Conservation (phyloP, 2,797 vertebrate species). For the Antennarius maculatus region DNA sequence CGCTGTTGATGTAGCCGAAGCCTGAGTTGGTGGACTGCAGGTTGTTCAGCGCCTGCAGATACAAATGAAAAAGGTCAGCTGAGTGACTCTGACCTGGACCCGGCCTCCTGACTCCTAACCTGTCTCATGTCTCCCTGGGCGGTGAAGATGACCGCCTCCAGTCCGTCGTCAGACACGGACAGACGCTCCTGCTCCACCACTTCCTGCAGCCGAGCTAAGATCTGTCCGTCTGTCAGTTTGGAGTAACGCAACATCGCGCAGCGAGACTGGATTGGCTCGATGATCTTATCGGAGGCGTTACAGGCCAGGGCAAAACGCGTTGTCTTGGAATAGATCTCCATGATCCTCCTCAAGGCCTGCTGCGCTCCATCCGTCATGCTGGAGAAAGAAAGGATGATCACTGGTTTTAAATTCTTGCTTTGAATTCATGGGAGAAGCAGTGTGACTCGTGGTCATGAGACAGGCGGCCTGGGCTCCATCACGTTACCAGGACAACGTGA, state of each 20-base stretch:
- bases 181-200: slow-evolving; percentile 90
- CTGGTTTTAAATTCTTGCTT: too few relatives aligned
- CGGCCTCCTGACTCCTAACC: slow-evolving; percentile 75
- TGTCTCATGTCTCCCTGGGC: slow-evolving; percentile 99
- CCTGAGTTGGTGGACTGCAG: slow-evolving; percentile 95
- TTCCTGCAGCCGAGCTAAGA: slow-evolving; percentile 88
- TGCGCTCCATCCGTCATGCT: slow-evolving; percentile 99
- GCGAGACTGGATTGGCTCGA: slow-evolving; percentile 97
- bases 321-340: slow-evolving; percentile 99
- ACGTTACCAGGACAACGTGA: too few relatives aligned
- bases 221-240: slow-evolving; percentile 91
- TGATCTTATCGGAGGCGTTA: slow-evolving; percentile 97
- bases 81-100: accelerated
- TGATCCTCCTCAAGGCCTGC: slow-evolving; percentile 94
- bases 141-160: slow-evolving; percentile 97
- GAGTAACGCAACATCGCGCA: slow-evolving; percentile 96
- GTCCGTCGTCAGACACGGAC: slow-evolving; percentile 88
- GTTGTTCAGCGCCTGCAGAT: slow-evolving; percentile 91
- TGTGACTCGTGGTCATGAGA: too few relatives aligned
- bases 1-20: slow-evolving; percentile 94
- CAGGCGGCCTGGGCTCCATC: too few relatives aligned
- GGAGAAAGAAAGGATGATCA: not conserved
- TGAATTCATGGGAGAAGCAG: too few relatives aligned
- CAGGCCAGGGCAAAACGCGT: slow-evolving; percentile 96
- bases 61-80: not conserved